Percentiles rank a stretch among this genome's conserved stretches.
Conservation (phyloP, 1,140 invertebrate species). For the Nymphalis io region DNA sequence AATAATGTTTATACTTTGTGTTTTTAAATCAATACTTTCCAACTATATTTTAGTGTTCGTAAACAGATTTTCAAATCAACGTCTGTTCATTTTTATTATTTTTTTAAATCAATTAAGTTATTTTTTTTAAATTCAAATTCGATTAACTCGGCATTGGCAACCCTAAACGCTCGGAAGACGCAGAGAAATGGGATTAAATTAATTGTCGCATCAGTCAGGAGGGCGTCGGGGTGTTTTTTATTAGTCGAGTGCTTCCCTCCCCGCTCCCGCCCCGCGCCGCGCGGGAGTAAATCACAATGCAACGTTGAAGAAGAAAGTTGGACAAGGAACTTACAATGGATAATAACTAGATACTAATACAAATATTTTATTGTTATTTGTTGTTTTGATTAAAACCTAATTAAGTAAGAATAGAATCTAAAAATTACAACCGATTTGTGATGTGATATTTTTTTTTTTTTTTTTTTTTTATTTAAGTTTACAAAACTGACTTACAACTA, state of each 20-base stretch:
- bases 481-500: too few relatives aligned
- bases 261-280: slow-evolving; percentile 42
- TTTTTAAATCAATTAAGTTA: neutral
- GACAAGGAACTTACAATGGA: slow-evolving; percentile 16
- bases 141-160: slow-evolving; percentile 34
- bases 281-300: slow-evolving; percentile 68
- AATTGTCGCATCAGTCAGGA: slow-evolving; percentile 80
- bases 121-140: too few relatives aligned
- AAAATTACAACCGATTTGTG: too few relatives aligned
- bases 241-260: slow-evolving; percentile 66
- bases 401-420: too few relatives aligned
- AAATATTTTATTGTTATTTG: too few relatives aligned
- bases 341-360: neutral
- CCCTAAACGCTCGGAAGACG: slow-evolving; percentile 71
- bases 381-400: too few relatives aligned
- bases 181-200: slow-evolving; percentile 80
- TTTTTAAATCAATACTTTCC: too few relatives aligned
- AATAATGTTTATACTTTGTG: too few relatives aligned
- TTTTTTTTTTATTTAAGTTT: too few relatives aligned
- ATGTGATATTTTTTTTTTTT: too few relatives aligned
- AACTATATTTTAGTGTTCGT: too few relatives aligned
- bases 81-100: neutral
- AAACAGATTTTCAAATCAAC: too few relatives aligned
- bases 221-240: slow-evolving; percentile 79
- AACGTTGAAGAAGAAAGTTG: slow-evolving; percentile 25